Conservation (phyloP, 2,888 invertebrate species). For the Idaea biselata region DNA sequence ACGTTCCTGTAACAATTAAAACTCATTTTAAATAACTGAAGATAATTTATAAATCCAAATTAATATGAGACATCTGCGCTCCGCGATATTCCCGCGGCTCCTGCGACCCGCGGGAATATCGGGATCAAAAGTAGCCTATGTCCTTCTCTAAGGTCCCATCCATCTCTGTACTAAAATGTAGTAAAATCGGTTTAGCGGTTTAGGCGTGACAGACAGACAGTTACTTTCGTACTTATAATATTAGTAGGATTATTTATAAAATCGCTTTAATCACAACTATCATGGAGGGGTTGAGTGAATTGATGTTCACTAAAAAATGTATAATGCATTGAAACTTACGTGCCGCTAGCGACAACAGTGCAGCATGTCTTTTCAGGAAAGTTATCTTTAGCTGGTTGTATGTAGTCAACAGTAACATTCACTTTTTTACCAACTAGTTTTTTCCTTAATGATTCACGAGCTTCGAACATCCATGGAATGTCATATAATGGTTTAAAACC, state of each 20-base stretch:
- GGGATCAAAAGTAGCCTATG: too few species aligned
- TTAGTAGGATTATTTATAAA: too few species aligned
- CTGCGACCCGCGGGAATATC: too few species aligned
- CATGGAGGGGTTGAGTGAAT: neutral
- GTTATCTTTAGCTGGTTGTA: slow-evolving; percentile 95
- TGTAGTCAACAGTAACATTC: slow-evolving; percentile 95
- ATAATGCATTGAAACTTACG: slow-evolving; percentile 52
- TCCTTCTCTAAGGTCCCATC: too few species aligned
- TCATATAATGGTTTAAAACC: slow-evolving; percentile 96
- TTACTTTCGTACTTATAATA: too few species aligned
- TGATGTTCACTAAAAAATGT: neutral
- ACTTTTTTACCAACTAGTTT: slow-evolving; percentile 97
- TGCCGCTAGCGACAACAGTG: slow-evolving; percentile 89
- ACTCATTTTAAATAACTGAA: slow-evolving; percentile 22
- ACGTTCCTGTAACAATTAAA: slow-evolving; percentile 85
- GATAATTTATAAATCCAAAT: neutral
- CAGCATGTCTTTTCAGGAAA: slow-evolving; percentile 98
- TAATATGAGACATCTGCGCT: too few species aligned
- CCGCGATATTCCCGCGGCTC: too few species aligned
- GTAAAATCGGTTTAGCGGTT: too few species aligned
- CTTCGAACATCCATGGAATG: slow-evolving; percentile 99
- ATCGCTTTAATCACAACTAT: neutral
- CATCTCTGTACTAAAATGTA: too few species aligned
- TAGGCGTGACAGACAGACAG: too few species aligned
- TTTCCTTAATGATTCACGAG: slow-evolving; percentile 97